Base-by-base conservation (phyloP, 2,797 vertebrate genomes). In the Trachurus trachurus region DNA sequence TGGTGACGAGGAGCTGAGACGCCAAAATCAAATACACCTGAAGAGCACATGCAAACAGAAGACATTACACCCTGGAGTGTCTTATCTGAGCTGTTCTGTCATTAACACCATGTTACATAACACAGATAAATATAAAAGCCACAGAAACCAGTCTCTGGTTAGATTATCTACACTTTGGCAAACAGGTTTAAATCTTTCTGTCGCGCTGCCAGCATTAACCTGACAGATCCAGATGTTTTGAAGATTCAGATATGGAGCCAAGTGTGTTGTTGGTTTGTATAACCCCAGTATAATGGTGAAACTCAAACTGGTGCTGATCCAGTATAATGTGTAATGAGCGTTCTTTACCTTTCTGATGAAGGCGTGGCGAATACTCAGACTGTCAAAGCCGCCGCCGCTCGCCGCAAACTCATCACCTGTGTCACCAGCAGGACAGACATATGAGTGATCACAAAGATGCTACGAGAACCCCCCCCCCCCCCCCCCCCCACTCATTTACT, bases 11-110 rank as follows among this genome's bases (percentile, higher is more conserved):
- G 60, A 99, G 96, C 95, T 99, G 98, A 61, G 93, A 21, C 0
- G 96, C 96, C 84, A 99, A 93, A 88, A 99, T 97, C 92, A 96
- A 82, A 34, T 99, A 99, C 31, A 98, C 97, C 97, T 98, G 90
- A 74, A 77, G 72, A 74, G 77, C 29, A 86, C 29, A 42, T 3
- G 21, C 11, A 56, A 1, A 71, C 13, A 58, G 63, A 29, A 63
- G n/a, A 44, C 63, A 11, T 80, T 42, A 53, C 31, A 69, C 9
- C 6, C 17, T 0, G 2, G 2, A 2, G 12, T 39, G 16, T 4
- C 15, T 44, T 6, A 13, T 39, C 39, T 4, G n/a, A 37, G 21
- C 37, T 21, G 9, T 12, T 61, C 26, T 13, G 22, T 37, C 7
- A 9, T 21, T 13, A 49, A 64, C 3, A 40, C 11, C 11, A 37